These are phyloP conservation scores for Melozone crissalis DNA, from an alignment of 2,113 vertebrate genomes.

Conservation along the genomic window DNA sequence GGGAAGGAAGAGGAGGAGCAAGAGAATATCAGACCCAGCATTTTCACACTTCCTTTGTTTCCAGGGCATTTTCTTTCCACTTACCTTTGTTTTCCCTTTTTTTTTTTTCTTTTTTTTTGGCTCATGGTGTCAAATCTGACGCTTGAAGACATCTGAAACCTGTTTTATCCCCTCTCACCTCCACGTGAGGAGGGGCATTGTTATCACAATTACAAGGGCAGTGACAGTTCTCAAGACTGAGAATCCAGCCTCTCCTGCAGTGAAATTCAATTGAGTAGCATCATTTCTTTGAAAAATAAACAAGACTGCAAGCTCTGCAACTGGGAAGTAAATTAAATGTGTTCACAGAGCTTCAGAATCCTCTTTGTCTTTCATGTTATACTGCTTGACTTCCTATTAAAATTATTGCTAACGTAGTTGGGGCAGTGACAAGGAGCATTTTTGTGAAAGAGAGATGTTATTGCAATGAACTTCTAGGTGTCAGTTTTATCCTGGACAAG, in stretches of 20 bases:
- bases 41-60: slow-evolving; percentile 8
- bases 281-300: slow-evolving; percentile 58
- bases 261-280: slow-evolving; percentile 25
- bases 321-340: slow-evolving; percentile 51
- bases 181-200: neutral
- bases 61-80: neutral
- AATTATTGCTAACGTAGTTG: neutral
- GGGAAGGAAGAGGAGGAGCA: neutral
- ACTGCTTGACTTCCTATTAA: slow-evolving; percentile 33
- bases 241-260: slow-evolving; percentile 13
- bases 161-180: slow-evolving; percentile 21
- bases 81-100: neutral
- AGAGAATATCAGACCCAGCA: neutral
- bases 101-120: neutral
- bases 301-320: slow-evolving; percentile 38
- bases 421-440: slow-evolving; percentile 3
- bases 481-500: neutral
- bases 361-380: slow-evolving; percentile 33
- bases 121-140: neutral
- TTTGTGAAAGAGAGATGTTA: neutral
- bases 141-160: neutral
- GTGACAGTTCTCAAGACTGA: slow-evolving; percentile 17
- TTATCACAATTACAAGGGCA: slow-evolving; percentile 44
- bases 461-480: neutral
- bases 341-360: slow-evolving; percentile 36